Evolutionary conservation across 2,888 invertebrate genomes (phyloP), one percentile per base, ranked within the genome.

Genomic region (Folsomia candida): DNA sequence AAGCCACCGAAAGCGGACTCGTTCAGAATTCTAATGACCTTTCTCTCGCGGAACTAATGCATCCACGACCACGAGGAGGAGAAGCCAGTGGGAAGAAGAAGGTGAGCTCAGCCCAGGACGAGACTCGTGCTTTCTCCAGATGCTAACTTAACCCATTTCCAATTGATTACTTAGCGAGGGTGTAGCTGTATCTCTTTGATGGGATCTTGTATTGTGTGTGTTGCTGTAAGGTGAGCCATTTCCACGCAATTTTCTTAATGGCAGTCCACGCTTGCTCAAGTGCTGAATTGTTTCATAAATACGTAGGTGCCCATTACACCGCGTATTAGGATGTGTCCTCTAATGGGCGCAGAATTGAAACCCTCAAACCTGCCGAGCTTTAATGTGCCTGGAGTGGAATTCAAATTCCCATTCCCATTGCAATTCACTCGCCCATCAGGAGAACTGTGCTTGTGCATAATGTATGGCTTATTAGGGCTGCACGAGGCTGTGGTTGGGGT

Each of bases 11-110:
- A 29, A 51, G 22, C 37, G 63, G 25, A 64, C 63, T 64, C 4
- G 63, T 51, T 18, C 47, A 25, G 63, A 64, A 64, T 64, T 51
- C 63, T 64, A 47, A 64, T 64, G 51, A 61, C n/a, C 28, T 61
- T 61, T 26, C 28, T 28, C 61, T 28, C 3, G 27, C 28, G 29
- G n/a, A 61, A 61, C 28, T n/a, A 28, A 61, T 26, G 14, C 28
- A 22, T 59, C 3, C 14, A 59, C 25, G 24, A 25, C 14, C 18
- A 64, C 63, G 29, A 29, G 20, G 29, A 22, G n/a, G 6, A 4
- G 60, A 22, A 9, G 24, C n/a, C n/a, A n/a, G n/a, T n/a, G n/a
- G n/a, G n/a, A n/a, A n/a, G n/a, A 47, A 47, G 47, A 47, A 47
- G 47, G 47, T 47, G 47, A 47, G 47, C 47, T 47, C 18, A 9